Evolutionary conservation across 64 coral and sea anemone species (phyloP), one percentile per base, ranked within the genome.

Genomic region (Exaiptasia diaphana): DNA sequence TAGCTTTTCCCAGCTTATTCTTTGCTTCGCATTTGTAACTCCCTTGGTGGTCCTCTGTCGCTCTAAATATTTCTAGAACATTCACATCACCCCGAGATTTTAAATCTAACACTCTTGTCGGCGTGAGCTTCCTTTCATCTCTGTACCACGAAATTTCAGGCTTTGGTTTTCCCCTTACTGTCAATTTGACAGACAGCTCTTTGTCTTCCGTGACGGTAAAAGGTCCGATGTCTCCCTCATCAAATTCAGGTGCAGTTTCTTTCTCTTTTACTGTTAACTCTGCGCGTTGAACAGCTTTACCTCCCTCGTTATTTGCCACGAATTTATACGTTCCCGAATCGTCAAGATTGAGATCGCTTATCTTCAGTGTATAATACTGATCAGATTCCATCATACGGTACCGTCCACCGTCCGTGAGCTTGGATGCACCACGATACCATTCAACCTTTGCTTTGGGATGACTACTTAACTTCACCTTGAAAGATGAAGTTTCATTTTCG

Each of bases 101-200:
- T 41, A 86, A 44, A 63, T 90, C 75, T 12, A 87, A 57, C 59
- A 65, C 73, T 32, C 68, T 23, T 33, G 77, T 90, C 20, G 71
- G 58, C 24, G 68, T 56, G 67, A 96, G 18, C 1, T 59, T 74
- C 46, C 29, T 67, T 4, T 85, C 86, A 59, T 96, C 82, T 75
- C 86, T 96, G 75, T 78, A 90, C 93, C 93, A 96, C 15, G 77
- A 73, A 48, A 96, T 60, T 50, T 77, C 61, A 20, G 93, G 93
- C 28, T 22, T 52, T 53, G 93, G 93, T 20, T 90, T 81, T 18
- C 93, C 93, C 38, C 70, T 90, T 13, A 96, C 82, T 68, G 54
- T 48, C 38, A 81, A 69, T 27, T 77, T 45, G 2, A 90, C 22
- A 30, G 37, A 82, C 6, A 87, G 68, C 23, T 96, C 93, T 41